These are phyloP conservation scores for Magallana gigas DNA, from an alignment of 1,140 invertebrate genomes.

Conservation along the genomic window DNA sequence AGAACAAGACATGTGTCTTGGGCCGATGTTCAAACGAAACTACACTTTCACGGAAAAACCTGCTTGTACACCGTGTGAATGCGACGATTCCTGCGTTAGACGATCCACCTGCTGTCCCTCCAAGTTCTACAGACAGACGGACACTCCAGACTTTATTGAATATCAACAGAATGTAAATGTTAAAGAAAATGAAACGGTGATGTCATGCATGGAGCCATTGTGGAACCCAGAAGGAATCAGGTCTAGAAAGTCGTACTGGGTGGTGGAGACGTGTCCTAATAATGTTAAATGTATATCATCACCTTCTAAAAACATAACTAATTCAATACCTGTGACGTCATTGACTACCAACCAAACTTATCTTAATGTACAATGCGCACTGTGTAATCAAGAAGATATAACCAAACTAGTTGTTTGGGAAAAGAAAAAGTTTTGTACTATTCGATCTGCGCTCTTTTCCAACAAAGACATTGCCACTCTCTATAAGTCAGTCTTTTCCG, in stretches of 20 bases:
- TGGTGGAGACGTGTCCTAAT: not conserved
- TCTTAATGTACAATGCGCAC: not conserved
- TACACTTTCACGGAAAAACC: not conserved
- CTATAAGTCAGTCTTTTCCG: not conserved
- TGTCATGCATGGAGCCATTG: not conserved
- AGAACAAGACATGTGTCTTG: not conserved
- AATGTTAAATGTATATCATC: not conserved
- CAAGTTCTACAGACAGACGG: not conserved
- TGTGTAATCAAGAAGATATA: not conserved
- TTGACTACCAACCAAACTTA: not conserved
- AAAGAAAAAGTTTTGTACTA: not conserved
- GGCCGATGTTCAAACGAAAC: not conserved
- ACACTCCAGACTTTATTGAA: not conserved
- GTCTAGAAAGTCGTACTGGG: not conserved
- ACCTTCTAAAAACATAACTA: not conserved
- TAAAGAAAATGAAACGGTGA: not conserved
- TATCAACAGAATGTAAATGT: not conserved
- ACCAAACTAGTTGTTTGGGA: not conserved
- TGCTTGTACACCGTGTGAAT: not conserved
- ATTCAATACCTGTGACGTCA: not conserved
- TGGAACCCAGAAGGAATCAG: not conserved
- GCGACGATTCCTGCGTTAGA: not conserved
- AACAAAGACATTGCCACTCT: not conserved
- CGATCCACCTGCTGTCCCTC: not conserved
- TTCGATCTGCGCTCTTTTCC: not conserved